Base-by-base conservation (phyloP, 2,888 invertebrate genomes). In the Listrodromus nycthemerus region DNA sequence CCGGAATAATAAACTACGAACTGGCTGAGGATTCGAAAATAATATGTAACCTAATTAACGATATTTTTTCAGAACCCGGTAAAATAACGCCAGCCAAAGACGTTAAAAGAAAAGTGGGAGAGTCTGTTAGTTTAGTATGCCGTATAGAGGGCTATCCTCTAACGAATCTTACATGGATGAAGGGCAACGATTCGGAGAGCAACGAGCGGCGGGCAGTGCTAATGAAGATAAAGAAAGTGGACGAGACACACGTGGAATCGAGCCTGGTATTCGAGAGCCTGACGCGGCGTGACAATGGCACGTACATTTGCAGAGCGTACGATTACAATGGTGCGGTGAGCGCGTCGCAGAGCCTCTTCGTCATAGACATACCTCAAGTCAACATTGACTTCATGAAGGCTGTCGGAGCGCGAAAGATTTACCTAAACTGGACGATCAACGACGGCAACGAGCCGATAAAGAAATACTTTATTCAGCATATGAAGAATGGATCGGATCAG, bases 351-450 rank as follows among this genome's bases (percentile, higher is more conserved):
- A 94, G 94, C 45, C 91, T 97, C 0, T 93, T 95, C 52, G 96
- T 97, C 0, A 94, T 96, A 87, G 96, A 96, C 87, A 95, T 95
- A 80, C 97, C 98, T 0, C 95, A 95, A 91, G 95, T 97, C 0
- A 95, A 94, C 69, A 95, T 97, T 85, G 96, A 96, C 88, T 95
- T 95, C 81, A 95, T 96, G 0, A 96, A 96, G 91, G 95, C 97
- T 0, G 96, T 98, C 21, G 97, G 96, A 73, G 95, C 96, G 0
- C 95, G 95, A 7, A 96, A 96, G 91, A 95, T 98, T 63, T 98
- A 95, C 92, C 92, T 98, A 0, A 97, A 97, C 91, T 98, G 98
- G 97, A 97, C 97, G 0, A 95, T 97, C 0, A 95, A 96, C 82
- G 95, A 96, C 83, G 97, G 97, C 84, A 97, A 98, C 90, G 95